Base-by-base conservation (phyloP, 2,797 vertebrate species). In the Hippoglossus hippoglossus region DNA sequence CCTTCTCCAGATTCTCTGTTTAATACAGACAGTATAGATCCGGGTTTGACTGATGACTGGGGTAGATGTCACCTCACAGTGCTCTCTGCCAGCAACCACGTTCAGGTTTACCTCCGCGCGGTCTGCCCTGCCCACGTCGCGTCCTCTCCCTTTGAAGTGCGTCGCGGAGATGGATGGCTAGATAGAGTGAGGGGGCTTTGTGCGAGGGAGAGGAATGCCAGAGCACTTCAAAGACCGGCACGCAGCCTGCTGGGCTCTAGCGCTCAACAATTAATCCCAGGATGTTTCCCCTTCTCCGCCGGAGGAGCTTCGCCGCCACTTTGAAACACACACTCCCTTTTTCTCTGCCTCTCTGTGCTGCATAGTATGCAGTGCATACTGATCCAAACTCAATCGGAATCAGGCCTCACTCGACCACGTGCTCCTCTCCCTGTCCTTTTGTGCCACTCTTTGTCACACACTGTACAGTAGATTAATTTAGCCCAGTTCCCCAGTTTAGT, bases 221-320 rank as follows among this genome's bases (percentile, higher is more conserved):
- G 78, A 87, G 81, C 75, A 89, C 90, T 91, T 93, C 92, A 93
- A 93, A 94, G 93, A 66, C 73, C 75, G 9, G 63, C 75, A 46
- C 25, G 57, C 75, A 76, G 86, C 77, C 91, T 83, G 89, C 88
- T 69, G 84, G 84, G 84, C 83, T 80, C 62, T 75, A 64, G 67
- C 54, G 67, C 83, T 86, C 86, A 73, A 80, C 91, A 79, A 88
- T 89, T 87, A 90, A 90, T 91, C 89, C 89, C 90, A 85, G 89
- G 79, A 89, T 88, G 84, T 87, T 85, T 87, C 82, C 80, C 58
- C 66, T 73, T 73, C 79, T 77, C 72, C 1, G 73, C 79, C 64
- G 62, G 73, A 81, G 82, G 81, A 87, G 78, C 76, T 84, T 71
- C 62, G 25, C 77, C 19, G 50, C 74, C 77, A 71, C 86, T 88